A percentile compares a stretch with the other conserved stretches of the same genome.
phyloP scores from a whole-genome alignment of 2,888 invertebrate species.

The Resseliella maxima region DNA sequence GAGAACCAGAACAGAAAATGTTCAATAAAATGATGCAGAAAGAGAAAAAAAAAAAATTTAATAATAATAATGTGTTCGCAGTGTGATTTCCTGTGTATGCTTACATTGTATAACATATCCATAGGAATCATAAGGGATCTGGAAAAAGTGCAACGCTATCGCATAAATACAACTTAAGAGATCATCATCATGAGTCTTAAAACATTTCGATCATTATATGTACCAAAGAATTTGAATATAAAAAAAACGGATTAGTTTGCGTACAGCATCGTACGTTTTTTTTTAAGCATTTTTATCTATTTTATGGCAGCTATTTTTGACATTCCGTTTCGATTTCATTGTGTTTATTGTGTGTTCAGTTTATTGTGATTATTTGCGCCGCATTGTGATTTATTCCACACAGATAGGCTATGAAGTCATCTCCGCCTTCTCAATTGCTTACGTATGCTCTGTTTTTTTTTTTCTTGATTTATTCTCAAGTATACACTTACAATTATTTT shows the following conservation, averaged over 20 bases:
- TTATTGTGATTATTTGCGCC: constrained; percentile 1
- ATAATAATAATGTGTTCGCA: not conserved
- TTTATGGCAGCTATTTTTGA: constrained; percentile 9
- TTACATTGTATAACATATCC: not conserved
- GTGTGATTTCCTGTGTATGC: not conserved
- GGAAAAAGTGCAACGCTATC: not conserved
- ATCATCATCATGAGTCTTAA: not conserved
- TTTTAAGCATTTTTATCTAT: constrained; percentile 28
- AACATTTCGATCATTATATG: not conserved
- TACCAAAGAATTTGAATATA: not conserved
- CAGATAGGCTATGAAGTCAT: not conserved
- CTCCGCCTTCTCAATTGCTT: constrained; percentile 25
- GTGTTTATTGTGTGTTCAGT: not conserved
- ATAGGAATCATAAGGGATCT: not conserved
- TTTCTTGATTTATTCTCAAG: not conserved
- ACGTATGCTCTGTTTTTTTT: not conserved
- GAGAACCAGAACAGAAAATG: not conserved
- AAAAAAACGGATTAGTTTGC: not conserved
- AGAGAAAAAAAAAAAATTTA: not conserved
- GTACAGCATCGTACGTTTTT: too few relatives aligned
- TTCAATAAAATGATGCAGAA: too few relatives aligned
- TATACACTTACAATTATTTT: not conserved
- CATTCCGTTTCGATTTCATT: constrained; percentile 23
- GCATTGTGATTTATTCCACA: constrained; percentile 2
- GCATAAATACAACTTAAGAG: not conserved